A percentile compares a stretch with the other conserved stretches of the same genome.
Evolutionary conservation across 2,888 invertebrate species (phyloP).

Genomic region (Phalera bucephala): DNA sequence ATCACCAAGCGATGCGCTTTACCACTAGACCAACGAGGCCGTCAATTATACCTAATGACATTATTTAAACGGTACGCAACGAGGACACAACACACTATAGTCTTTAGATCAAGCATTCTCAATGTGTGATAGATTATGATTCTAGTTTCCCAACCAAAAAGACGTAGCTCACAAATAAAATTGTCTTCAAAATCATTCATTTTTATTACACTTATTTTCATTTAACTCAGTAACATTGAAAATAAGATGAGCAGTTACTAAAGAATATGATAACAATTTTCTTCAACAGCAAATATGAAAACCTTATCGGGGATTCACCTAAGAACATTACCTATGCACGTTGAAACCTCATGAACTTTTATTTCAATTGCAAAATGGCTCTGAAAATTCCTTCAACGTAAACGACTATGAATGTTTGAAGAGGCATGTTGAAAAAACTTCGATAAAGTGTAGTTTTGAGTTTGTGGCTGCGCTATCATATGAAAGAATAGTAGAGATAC

Average conservation of each 20-base stretch:
- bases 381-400: constrained; percentile 44
- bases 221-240: no score
- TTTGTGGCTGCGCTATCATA: constrained; percentile 34
- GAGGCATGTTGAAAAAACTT: constrained; percentile 42
- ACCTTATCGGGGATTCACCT: not conserved
- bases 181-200: constrained; percentile 2
- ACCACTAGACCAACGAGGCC: no score
- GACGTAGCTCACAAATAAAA: no score
- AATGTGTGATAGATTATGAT: no score
- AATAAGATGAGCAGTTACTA: constrained; percentile 8
- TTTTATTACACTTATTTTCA: no score
- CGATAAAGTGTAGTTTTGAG: constrained; percentile 41
- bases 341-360: constrained; percentile 15
- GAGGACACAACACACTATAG: no score
- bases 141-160: no score
- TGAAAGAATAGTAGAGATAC: constrained; percentile 23
- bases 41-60: no score
- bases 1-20: no score
- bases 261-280: not conserved
- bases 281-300: not conserved
- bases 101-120: no score
- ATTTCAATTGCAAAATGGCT: constrained; percentile 39
- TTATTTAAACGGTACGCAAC: no score
- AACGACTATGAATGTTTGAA: constrained; percentile 43
- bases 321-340: not conserved